Evolutionary conservation across 2,888 invertebrate genomes (phyloP).

Genomic region (Campaea margaritaria): DNA sequence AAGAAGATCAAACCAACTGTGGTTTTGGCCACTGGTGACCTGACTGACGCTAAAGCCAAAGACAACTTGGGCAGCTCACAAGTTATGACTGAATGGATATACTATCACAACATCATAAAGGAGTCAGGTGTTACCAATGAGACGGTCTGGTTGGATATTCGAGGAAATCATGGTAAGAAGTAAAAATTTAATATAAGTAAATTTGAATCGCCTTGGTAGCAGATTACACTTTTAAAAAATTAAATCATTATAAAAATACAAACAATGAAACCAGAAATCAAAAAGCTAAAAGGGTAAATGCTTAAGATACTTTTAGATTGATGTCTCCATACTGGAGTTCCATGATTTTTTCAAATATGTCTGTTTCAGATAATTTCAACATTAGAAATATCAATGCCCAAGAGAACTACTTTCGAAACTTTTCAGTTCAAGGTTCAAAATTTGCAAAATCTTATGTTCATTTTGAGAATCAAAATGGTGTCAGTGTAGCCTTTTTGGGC

Average conservation of each 20-base stretch:
- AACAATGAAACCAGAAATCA: too few relatives aligned
- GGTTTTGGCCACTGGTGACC: conserved; percentile 94
- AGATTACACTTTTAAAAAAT: not conserved
- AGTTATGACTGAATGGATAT: conserved; percentile 92
- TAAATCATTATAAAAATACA: too few relatives aligned
- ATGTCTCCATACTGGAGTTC: not conserved
- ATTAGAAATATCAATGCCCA: conserved; percentile 88
- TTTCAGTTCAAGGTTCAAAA: conserved; percentile 90
- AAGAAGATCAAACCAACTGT: conserved; percentile 89
- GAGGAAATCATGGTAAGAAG: conserved; percentile 94
- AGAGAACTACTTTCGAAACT: conserved; percentile 91
- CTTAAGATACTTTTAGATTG: too few relatives aligned
- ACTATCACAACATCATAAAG: conserved; percentile 89
- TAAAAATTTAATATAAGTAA: not conserved
- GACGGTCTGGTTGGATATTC: conserved; percentile 94
- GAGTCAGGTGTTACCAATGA: conserved; percentile 87
- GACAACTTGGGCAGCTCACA: conserved; percentile 93
- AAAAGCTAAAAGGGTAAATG: too few relatives aligned
- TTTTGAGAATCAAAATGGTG: conserved; percentile 79
- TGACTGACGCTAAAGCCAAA: conserved; percentile 94
- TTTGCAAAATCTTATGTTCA: conserved; percentile 91
- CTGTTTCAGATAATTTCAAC: conserved; percentile 93
- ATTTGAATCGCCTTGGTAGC: not conserved
- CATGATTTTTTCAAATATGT: not conserved
- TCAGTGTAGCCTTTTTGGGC: conserved; percentile 92